Percentiles rank a stretch among this genome's conserved stretches.
These are phyloP conservation scores for Syngnathus scovelli DNA, from an alignment of 2,113 vertebrate genomes.

Conservation along the genomic window DNA sequence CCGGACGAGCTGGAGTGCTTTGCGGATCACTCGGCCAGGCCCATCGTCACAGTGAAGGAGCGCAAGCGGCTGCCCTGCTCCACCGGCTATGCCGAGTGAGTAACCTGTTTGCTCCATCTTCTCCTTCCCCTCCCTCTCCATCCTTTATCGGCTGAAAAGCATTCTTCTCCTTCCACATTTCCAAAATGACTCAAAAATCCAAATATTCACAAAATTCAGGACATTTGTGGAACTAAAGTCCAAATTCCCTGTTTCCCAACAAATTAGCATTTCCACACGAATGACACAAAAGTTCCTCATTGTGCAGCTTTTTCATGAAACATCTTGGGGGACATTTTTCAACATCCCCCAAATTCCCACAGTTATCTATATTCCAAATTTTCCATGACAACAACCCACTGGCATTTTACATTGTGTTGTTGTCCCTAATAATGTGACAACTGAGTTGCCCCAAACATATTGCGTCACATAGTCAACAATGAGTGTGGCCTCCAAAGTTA, in stretches of 20 bases:
- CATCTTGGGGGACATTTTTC: neutral
- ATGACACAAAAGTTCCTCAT: neutral
- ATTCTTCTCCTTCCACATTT: constrained; percentile 4
- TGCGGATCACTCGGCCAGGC: constrained; percentile 86
- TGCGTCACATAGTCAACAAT: constrained; percentile 1
- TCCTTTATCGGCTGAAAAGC: constrained; percentile 17
- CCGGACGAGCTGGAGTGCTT: constrained; percentile 90
- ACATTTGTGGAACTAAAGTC: too few relatives aligned
- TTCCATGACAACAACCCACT: neutral
- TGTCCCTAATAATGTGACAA: neutral
- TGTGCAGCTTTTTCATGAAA: neutral
- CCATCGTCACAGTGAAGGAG: constrained; percentile 90
- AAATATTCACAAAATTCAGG: neutral
- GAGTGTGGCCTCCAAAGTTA: constrained; percentile 1
- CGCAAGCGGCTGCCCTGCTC: constrained; percentile 84
- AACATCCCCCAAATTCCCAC: neutral
- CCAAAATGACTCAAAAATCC: constrained; percentile 1
- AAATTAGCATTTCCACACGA: too few relatives aligned
- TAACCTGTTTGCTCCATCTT: constrained; percentile 68
- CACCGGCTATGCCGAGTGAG: constrained; percentile 96
- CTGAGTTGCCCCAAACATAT: neutral
- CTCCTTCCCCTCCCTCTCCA: constrained; percentile 26
- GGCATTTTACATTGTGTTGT: neutral
- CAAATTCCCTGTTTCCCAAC: too few relatives aligned
- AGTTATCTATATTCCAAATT: neutral